Evolutionary conservation across 2,797 vertebrate species (phyloP), one percentile per base, ranked within the genome.

Genomic region (Mormyrus hasselquistii): DNA sequence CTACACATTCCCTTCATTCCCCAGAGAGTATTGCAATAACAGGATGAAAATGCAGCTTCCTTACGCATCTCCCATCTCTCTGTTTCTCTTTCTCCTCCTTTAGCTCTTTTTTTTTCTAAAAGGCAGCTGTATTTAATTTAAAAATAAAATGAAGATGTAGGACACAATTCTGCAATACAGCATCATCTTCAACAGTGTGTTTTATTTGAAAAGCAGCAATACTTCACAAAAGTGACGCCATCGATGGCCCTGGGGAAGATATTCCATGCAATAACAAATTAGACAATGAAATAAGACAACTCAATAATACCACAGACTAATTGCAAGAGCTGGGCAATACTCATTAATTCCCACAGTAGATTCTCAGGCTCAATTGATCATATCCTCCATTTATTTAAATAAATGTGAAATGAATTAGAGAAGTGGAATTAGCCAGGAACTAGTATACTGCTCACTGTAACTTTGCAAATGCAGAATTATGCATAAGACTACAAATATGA

Each of bases 271-370:
- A 92, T 94, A 95, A 95, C 94, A 95, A 95, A 95, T 96, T 94
- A 95, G 93, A 94, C 93, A 92, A 92, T 93, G 93, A 94, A 96
- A 95, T 94, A 96, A 94, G 94, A 95, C 91, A 89, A 93, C 94
- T 95, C 94, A 95, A 94, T 95, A 94, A 94, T 90, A 90, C 92
- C 91, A 92, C 90, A 93, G 92, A 94, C 94, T 94, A 94, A 95
- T 93, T 95, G 93, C 94, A 92, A 90, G 92, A 92, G 93, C 90
- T 44, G 79, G 92, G 91, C 93, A 93, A 91, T 91, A 89, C 91
- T 95, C 94, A 95, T 95, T 94, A 94, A 93, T 94, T 95, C 93
- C 90, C 93, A 93, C 93, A 92, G 92, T 92, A 91, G 90, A 90
- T 91, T 94, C 90, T 92, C 93, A 90, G 29, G 91, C 91, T 91